Evolutionary conservation across 2,113 vertebrate genomes (phyloP).

Genomic region (Anoura caudifer): DNA sequence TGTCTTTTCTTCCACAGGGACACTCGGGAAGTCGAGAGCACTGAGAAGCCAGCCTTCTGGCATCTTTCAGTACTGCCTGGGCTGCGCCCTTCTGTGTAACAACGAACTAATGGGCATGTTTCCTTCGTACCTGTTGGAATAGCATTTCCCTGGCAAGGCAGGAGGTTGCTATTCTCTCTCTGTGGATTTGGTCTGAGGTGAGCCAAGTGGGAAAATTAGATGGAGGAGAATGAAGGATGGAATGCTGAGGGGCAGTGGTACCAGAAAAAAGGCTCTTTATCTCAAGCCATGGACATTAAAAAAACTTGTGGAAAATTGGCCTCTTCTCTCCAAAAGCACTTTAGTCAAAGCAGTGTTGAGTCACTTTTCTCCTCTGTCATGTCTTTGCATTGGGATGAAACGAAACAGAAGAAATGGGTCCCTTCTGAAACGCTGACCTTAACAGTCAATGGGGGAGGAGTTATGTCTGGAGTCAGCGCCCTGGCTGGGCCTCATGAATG

Average conservation of each 20-base stretch:
- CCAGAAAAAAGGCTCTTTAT: slow-evolving; percentile 78
- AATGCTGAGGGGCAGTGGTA: slow-evolving; percentile 55
- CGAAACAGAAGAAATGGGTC: not conserved
- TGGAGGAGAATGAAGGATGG: slow-evolving; percentile 74
- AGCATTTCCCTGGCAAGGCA: not conserved
- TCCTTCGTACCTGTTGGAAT: not conserved
- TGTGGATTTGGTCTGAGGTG: not conserved
- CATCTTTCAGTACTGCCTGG: not conserved
- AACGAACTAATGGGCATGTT: not conserved
- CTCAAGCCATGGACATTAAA: slow-evolving; percentile 58
- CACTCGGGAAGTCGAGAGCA: not conserved
- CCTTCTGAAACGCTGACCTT: not conserved
- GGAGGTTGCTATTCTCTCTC: not conserved
- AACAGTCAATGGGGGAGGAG: not conserved
- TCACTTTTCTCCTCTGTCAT: not conserved
- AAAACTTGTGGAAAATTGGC: slow-evolving; percentile 54
- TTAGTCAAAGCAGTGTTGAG: slow-evolving; percentile 64
- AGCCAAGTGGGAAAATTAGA: slow-evolving; percentile 2
- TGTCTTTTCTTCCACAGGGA: not conserved
- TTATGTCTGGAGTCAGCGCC: not conserved
- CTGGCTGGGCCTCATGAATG: not conserved
- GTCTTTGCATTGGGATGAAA: not conserved
- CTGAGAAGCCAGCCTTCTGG: not conserved
- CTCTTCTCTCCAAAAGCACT: slow-evolving; percentile 73
- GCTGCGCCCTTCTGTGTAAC: not conserved